Evolutionary conservation across 2,888 invertebrate genomes (phyloP), one percentile per base, ranked within the genome.

Genomic region (Drosophila rubida): DNA sequence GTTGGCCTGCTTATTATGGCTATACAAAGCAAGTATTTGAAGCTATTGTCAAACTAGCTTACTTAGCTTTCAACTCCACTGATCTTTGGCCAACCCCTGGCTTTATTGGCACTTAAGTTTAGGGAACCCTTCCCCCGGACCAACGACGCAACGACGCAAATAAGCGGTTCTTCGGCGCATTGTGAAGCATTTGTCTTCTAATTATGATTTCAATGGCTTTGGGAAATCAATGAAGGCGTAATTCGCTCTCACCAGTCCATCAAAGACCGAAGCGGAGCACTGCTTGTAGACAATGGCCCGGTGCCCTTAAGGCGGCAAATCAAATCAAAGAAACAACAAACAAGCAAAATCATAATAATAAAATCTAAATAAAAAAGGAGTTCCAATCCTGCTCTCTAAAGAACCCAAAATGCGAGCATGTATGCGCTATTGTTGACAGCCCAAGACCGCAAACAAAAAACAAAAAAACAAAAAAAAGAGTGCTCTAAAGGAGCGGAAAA

Each of bases 201-300:
- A 86, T 88, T 88, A 85, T 75, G 68, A 79, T 80, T 77, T 76
- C 54, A 61, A 79, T 72, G 13, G 82, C 55, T 64, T 75, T 30
- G 48, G 68, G 69, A 80, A 90, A 90, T 90, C 90, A 90, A 90
- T 80, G 69, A 75, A 89, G 90, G 90, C 90, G 90, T 90, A 90
- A 87, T 88, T 90, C 78, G 75, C 80, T 88, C 87, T 87, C 90
- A 89, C 89, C 90, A 83, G 59, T 71, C 44, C 59, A 49, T 63
- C 75, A 68, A 69, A 59, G 62, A 44, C 27, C 39, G n/a, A 30
- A 39, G 13, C 39, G n/a, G 25, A 39, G 13, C 16, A 3, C 46
- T 62, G 45, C 42, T 53, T 1, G 45, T 58, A 55, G 72, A 80
- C 73, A 78, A 78, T 69, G 30, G 23, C 58, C 7, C 13, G 41